These are phyloP conservation scores for Lathamus discolor DNA, from an alignment of 2,113 vertebrate species.

Conservation along the genomic window DNA sequence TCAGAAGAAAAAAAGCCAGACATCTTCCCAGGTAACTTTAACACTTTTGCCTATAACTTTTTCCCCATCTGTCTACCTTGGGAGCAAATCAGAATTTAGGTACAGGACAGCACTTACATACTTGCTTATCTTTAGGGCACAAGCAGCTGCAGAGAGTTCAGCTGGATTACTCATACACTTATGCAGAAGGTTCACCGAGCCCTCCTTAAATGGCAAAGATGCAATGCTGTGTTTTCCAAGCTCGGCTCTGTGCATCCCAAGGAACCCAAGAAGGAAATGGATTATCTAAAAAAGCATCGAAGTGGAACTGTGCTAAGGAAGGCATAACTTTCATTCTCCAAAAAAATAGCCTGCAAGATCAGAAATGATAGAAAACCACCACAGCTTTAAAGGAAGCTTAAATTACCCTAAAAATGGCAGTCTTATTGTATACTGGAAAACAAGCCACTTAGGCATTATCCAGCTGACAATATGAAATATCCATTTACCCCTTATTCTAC, in stretches of 20 bases:
- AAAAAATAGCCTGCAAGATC: background rate
- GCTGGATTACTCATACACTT: constrained; percentile 46
- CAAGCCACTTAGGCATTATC: background rate
- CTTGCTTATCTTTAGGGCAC: background rate
- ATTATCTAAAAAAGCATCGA: background rate
- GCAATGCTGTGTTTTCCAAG: background rate
- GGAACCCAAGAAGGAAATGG: background rate
- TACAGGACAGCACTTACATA: background rate
- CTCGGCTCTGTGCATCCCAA: background rate
- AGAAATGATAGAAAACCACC: background rate
- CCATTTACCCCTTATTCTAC: background rate
- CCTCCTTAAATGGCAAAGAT: constrained; percentile 62
- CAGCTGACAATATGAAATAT: background rate
- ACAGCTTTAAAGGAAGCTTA: background rate
- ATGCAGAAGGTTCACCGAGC: background rate
- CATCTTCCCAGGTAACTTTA: background rate
- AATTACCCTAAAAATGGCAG: background rate
- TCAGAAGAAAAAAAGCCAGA: background rate
- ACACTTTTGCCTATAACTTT: background rate
- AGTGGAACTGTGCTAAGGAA: background rate
- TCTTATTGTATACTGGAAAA: background rate
- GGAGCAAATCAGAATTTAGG: background rate
- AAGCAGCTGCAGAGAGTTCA: background rate
- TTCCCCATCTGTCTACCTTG: background rate
- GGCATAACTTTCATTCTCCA: background rate